Conservation (phyloP, 2,113 vertebrate species). For the Laterallus jamaicensis region DNA sequence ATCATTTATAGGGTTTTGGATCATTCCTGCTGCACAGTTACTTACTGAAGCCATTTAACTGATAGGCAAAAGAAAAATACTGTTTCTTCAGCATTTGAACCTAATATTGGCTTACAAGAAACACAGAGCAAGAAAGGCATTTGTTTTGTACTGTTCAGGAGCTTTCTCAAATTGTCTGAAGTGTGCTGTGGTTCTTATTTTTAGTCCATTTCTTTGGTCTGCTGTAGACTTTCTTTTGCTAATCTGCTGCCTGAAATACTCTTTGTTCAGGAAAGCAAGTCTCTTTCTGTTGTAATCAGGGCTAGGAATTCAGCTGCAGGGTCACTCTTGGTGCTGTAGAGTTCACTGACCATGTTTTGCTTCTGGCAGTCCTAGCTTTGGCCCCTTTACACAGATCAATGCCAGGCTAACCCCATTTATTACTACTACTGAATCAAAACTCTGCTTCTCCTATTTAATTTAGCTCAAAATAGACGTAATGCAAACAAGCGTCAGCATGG, state of each 20-base stretch:
- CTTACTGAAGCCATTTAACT: not conserved
- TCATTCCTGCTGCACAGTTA: not conserved
- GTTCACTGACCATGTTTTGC: conserved; percentile 63
- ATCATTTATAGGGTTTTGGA: not conserved
- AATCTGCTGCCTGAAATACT: conserved; percentile 36
- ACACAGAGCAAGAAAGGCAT: fast-evolving
- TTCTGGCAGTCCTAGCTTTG: conserved; percentile 33
- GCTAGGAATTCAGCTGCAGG: conserved; percentile 45
- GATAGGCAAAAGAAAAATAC: not conserved
- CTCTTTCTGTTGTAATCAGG: conserved; percentile 46
- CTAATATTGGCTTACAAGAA: not conserved
- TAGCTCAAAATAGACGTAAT: conserved; percentile 23
- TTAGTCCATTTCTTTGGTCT: not conserved
- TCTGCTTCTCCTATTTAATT: conserved; percentile 58
- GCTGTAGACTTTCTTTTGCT: conserved; percentile 14
- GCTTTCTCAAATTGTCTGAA: not conserved
- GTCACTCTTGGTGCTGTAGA: conserved; percentile 45
- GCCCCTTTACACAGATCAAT: conserved; percentile 53
- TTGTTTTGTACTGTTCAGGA: not conserved
- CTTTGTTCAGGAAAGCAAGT: conserved; percentile 49
- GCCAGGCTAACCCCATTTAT: conserved; percentile 66
- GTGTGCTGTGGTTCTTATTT: not conserved
- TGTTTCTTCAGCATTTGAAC: not conserved
- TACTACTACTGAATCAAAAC: conserved; percentile 47
- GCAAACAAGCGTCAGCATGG: conserved; percentile 5